A percentile compares a stretch with the other conserved stretches of the same genome.
Conservation (phyloP, 2,113 vertebrate species). For the Isichthys henryi region DNA sequence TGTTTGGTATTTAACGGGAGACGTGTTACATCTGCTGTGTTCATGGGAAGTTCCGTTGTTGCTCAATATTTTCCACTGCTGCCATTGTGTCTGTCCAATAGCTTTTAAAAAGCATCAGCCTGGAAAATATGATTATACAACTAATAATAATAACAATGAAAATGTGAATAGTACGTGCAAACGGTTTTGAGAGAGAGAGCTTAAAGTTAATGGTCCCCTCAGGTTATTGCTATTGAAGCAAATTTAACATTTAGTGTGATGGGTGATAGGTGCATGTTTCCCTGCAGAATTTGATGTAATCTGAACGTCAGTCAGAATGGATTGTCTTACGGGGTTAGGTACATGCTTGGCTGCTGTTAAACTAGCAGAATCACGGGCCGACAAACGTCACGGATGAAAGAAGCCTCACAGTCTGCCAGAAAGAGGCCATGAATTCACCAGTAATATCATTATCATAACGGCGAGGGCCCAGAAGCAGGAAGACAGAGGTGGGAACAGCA, state of each 20-base stretch:
- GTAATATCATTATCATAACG: neutral
- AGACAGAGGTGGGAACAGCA: neutral
- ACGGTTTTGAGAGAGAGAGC: neutral
- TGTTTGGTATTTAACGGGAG: neutral
- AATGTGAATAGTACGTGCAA: neutral
- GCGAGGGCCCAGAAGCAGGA: neutral
- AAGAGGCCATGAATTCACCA: neutral
- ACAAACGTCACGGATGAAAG: neutral
- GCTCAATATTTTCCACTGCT: neutral
- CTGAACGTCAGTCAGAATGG: neutral
- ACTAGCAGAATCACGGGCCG: neutral
- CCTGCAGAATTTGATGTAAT: neutral
- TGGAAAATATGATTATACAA: neutral
- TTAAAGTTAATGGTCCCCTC: slow-evolving; percentile 1
- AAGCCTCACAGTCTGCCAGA: neutral
- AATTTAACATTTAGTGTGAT: neutral
- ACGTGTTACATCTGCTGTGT: neutral
- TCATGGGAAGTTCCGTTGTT: neutral
- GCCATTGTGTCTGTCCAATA: neutral
- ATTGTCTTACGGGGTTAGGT: neutral
- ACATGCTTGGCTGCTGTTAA: neutral
- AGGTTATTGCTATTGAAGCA: neutral
- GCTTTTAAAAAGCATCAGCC: neutral
- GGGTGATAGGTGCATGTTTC: neutral
- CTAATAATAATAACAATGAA: slow-evolving; percentile 7